Base-by-base conservation (phyloP, 1,140 invertebrate species). In the Chironomus striatipennis region DNA sequence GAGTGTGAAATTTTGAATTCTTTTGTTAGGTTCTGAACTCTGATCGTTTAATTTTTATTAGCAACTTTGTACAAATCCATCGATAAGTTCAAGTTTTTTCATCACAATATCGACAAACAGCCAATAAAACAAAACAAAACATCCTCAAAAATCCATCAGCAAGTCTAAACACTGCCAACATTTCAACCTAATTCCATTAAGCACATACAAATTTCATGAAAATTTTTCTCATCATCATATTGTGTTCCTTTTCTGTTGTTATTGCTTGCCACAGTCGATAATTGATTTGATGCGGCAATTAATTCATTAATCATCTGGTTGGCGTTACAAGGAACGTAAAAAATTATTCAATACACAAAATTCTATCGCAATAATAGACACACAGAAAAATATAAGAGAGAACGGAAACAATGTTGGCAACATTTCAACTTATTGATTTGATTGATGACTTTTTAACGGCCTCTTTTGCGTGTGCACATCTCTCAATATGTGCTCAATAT, bases 261-360 rank as follows among this genome's bases (percentile, higher is more conserved):
- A 15, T 57, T 57, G 12, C n/a, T 57, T 47, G 43, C 15, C 47
- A n/a, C n/a, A n/a, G 12, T 67, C 17, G 65, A 70, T 70, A 70
- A 70, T 70, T 70, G 65, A 70, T 70, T 70, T 70, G 65, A 70
- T 70, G 65, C 20, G 65, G 65, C 65, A 70, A 70, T 70, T 70
- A 70, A 70, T 70, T 10, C 65, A 70, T 70, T 70, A 70, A 70
- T 70, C 65, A 70, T 70, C 65, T 70, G 65, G n/a, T 70, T n/a
- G 47, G 9, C 47, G 47, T 10, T 57, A n/a, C 47, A 12, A n/a
- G n/a, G n/a, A 10, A 10, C 9, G 9, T 12, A n/a, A 57, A 12
- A 57, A 57, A 57, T 3, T 57, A 57, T 21, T 70, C 65, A 57
- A 57, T 57, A 57, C 8, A 57, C 47, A 57, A 3, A 47, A 43